Percentiles rank a stretch among this genome's conserved stretches.
These are phyloP conservation scores for Pseudopodoces humilis DNA, from an alignment of 2,113 vertebrate species.

Conservation along the genomic window DNA sequence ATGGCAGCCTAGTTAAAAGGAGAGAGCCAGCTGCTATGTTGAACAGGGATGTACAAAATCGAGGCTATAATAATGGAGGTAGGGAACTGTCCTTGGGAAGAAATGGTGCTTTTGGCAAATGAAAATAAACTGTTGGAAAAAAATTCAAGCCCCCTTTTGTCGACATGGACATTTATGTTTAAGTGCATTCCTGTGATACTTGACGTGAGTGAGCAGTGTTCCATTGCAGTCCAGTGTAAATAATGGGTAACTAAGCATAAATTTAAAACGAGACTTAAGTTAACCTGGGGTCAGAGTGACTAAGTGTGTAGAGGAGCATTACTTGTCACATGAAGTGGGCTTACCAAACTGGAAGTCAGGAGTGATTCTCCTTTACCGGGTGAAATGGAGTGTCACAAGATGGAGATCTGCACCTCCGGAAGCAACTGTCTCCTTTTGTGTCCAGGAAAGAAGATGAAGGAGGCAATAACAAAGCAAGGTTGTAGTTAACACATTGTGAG, in stretches of 20 bases:
- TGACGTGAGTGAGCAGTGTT: background rate
- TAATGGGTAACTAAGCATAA: background rate
- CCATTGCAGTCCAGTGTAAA: background rate
- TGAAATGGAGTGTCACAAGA: background rate
- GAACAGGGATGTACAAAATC: background rate
- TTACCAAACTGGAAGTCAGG: background rate
- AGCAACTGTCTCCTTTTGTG: background rate
- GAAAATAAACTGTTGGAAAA: background rate
- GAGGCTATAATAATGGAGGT: background rate
- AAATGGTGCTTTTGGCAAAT: background rate
- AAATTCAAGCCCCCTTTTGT: background rate
- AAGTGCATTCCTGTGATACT: background rate
- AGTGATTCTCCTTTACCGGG: background rate
- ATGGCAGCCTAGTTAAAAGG: background rate
- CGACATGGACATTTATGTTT: background rate
- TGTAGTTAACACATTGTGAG: background rate
- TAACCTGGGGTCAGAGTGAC: background rate
- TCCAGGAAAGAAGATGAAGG: background rate
- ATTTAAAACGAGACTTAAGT: background rate
- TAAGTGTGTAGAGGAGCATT: background rate
- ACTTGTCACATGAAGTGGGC: background rate
- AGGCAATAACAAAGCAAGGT: background rate
- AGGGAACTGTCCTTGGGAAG: background rate
- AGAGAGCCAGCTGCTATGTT: background rate
- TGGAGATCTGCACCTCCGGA: background rate